Evolutionary conservation across 2,797 vertebrate genomes (phyloP).

Genomic region (Sparus aurata): DNA sequence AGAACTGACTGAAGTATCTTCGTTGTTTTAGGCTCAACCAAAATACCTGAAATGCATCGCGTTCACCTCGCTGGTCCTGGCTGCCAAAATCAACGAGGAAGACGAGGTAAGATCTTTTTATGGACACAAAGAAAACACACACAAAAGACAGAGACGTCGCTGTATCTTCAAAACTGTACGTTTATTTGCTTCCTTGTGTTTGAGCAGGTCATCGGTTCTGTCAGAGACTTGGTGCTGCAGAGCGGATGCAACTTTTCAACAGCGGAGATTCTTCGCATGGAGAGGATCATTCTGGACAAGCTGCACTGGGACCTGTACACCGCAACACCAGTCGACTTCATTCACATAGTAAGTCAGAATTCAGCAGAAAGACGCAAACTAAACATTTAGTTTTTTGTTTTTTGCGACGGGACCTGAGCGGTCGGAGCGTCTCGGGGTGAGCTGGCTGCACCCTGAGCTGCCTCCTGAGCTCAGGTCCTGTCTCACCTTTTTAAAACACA

Average conservation of each 20-base stretch:
- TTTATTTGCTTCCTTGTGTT: constrained; percentile 84
- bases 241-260: constrained; percentile 89
- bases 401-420: constrained; percentile 28
- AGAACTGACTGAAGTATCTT: neutral
- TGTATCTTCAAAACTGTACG: constrained; percentile 67
- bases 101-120: constrained; percentile 81
- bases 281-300: constrained; percentile 90
- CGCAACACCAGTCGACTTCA: constrained; percentile 90
- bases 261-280: constrained; percentile 92
- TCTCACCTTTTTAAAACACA: constrained; percentile 57
- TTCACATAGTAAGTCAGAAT: constrained; percentile 88
- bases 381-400: neutral
- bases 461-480: constrained; percentile 41
- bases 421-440: constrained; percentile 36
- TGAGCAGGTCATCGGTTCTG: constrained; percentile 89
- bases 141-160: neutral
- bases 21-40: constrained; percentile 81
- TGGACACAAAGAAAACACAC: neutral
- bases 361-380: constrained; percentile 51
- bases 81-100: constrained; percentile 90
- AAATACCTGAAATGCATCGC: constrained; percentile 86
- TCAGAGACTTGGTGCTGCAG: constrained; percentile 87
- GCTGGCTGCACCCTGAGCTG: constrained; percentile 21
- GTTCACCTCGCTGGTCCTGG: constrained; percentile 88
- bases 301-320: constrained; percentile 92